Conservation (phyloP, 2,113 vertebrate species). For the Microtus pennsylvanicus region DNA sequence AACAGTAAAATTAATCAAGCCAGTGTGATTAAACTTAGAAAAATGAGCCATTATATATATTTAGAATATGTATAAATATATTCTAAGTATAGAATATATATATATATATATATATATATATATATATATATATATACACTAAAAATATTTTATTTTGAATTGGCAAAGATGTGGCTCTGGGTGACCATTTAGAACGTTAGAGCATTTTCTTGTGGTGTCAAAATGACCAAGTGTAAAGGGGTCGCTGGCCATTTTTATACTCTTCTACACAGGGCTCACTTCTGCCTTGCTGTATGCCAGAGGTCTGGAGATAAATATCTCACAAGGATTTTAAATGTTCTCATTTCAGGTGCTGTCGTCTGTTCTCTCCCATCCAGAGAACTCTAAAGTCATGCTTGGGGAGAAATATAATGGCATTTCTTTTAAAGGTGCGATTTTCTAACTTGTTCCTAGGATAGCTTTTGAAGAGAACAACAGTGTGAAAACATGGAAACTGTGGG, state of each 20-base stretch:
- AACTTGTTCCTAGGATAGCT: background rate
- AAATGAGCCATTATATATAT: background rate
- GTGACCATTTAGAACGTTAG: background rate
- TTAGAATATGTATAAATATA: too few relatives aligned
- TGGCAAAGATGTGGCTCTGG: background rate
- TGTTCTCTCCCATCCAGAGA: background rate
- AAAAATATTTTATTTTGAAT: conserved; percentile 4
- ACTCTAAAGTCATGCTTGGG: background rate
- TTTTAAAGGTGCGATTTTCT: background rate
- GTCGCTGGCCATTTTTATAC: background rate
- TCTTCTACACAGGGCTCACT: background rate
- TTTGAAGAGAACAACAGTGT: background rate
- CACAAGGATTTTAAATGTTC: background rate
- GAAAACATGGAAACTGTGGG: background rate
- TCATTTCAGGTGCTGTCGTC: background rate
- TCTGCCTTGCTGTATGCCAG: background rate
- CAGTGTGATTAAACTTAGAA: background rate
- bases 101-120: too few relatives aligned
- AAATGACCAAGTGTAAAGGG: background rate
- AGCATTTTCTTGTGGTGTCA: background rate
- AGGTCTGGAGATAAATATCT: background rate
- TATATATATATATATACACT: background rate
- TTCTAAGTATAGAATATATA: too few relatives aligned
- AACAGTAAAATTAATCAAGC: background rate
- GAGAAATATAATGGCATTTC: background rate